Conservation (phyloP, 2,113 vertebrate species). For the Haemorhous mexicanus region DNA sequence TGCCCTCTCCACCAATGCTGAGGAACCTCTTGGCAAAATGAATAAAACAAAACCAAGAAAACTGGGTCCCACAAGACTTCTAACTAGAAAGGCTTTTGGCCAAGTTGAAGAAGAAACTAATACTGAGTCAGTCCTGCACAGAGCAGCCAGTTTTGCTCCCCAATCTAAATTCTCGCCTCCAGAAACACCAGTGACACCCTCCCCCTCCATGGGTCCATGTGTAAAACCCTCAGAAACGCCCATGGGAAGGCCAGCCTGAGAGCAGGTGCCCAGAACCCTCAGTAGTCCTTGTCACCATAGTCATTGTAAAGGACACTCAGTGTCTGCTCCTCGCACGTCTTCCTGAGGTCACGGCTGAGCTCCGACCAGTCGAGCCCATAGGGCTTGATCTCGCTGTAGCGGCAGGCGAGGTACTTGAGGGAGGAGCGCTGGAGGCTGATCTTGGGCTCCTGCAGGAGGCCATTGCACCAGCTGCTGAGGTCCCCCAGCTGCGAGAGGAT, state of each 20-base stretch:
- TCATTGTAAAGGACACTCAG: slow-evolving; percentile 93
- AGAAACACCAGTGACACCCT: slow-evolving; percentile 9
- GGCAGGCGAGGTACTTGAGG: slow-evolving; percentile 91
- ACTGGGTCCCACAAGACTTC: slow-evolving; percentile 47
- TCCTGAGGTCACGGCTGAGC: slow-evolving; percentile 89
- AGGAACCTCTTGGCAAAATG: slow-evolving; percentile 47
- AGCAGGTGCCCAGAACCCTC: slow-evolving; percentile 10
- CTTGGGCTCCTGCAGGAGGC: slow-evolving; percentile 92
- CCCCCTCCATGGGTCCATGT: background rate
- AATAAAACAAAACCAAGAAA: slow-evolving; percentile 54
- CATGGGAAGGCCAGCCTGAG: background rate
- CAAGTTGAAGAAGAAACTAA: slow-evolving; percentile 43
- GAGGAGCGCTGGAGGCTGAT: slow-evolving; percentile 87
- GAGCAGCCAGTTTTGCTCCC: background rate
- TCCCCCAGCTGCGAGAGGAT: slow-evolving; percentile 93
- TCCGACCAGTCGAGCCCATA: slow-evolving; percentile 90
- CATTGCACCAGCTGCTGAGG: slow-evolving; percentile 90
- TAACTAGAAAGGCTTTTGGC: slow-evolving; percentile 31
- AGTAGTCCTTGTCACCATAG: slow-evolving; percentile 94
- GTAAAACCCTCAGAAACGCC: slow-evolving; percentile 42
- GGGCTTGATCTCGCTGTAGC: slow-evolving; percentile 94
- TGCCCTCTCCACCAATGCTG: background rate
- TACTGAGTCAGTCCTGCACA: slow-evolving; percentile 12
- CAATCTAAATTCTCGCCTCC: background rate
- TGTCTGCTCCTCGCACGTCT: slow-evolving; percentile 92